Evolutionary conservation across 2,113 vertebrate species (phyloP).

Genomic region (Tragelaphus imberbis): DNA sequence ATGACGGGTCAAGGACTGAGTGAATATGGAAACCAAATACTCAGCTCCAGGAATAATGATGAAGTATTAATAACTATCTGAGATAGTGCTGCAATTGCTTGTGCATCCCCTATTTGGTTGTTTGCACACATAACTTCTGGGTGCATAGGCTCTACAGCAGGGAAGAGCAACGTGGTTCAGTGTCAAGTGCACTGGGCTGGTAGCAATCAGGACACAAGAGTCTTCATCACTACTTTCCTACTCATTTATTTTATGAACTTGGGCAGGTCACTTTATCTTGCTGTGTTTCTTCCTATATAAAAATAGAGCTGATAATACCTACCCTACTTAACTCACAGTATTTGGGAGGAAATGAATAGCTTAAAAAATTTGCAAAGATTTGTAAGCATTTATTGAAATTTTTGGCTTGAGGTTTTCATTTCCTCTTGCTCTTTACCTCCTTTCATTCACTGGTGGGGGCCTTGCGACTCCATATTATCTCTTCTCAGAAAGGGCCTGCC

Average conservation of each 20-base stretch:
- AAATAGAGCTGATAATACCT: background rate
- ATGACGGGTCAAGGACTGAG: conserved; percentile 2
- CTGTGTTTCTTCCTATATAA: conserved; percentile 10
- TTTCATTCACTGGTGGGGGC: background rate
- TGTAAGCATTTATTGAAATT: conserved; percentile 27
- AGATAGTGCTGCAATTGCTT: conserved; percentile 29
- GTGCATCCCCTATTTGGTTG: background rate
- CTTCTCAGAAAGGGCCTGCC: background rate
- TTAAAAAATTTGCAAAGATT: conserved; percentile 15
- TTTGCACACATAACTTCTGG: conserved; percentile 4
- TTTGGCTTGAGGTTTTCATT: background rate
- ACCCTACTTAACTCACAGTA: background rate
- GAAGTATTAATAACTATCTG: conserved; percentile 40
- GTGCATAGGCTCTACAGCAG: background rate
- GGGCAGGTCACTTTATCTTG: background rate
- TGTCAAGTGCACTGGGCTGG: background rate
- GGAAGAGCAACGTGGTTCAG: background rate
- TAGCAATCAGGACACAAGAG: background rate
- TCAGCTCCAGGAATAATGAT: conserved; percentile 35
- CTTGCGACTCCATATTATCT: background rate
- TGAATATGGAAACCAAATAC: conserved; percentile 46
- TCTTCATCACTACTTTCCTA: background rate
- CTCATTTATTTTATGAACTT: conserved; percentile 25
- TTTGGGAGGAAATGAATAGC: background rate
- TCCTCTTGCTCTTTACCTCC: background rate